These are phyloP conservation scores for Motacilla alba DNA, from an alignment of 2,113 vertebrate genomes.

Conservation along the genomic window DNA sequence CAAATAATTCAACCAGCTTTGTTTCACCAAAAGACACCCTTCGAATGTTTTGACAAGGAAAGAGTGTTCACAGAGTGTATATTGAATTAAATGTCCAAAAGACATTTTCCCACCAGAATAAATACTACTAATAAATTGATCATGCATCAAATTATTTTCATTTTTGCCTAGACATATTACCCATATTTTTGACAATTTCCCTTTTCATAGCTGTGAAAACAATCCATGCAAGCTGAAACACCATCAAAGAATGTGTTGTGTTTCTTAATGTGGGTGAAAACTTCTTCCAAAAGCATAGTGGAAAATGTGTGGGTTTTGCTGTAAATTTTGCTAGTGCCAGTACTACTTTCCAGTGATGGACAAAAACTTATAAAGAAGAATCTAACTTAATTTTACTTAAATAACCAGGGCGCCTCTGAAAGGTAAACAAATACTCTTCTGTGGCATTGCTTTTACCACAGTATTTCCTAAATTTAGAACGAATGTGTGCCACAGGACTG, in stretches of 20 bases:
- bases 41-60: not conserved
- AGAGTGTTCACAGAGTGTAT: not conserved
- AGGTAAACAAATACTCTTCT: conserved; percentile 37
- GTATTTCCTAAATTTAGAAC: conserved; percentile 25
- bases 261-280: not conserved
- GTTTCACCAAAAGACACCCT: not conserved
- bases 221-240: not conserved
- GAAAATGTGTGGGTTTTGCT: conserved; percentile 9
- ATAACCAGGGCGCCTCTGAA: conserved; percentile 3
- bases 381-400: conserved; percentile 36
- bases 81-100: not conserved
- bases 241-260: not conserved
- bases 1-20: not conserved
- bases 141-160: not conserved
- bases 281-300: not conserved
- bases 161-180: not conserved
- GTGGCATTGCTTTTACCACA: conserved; percentile 31
- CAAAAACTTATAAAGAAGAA: not conserved
- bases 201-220: not conserved
- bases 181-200: not conserved
- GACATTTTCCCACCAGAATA: not conserved
- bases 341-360: not conserved
- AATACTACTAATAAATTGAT: not conserved
- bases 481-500: not conserved
- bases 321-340: not conserved